phyloP scores from a whole-genome alignment of 1,140 invertebrate species.

The Andrena cerasifolii region DNA sequence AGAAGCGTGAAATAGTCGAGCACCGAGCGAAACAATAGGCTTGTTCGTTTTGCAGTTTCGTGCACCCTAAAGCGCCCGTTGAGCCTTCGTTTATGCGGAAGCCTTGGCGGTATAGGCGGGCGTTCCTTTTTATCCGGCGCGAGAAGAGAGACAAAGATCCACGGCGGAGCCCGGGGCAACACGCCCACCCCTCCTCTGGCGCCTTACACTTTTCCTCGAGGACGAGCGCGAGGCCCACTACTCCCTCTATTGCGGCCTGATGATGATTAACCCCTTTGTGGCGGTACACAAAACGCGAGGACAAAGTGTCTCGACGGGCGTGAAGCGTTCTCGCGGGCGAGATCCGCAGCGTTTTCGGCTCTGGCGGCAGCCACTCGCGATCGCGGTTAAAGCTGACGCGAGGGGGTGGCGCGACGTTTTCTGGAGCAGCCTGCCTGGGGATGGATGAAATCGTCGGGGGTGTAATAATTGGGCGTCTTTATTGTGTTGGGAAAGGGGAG shows the following conservation, averaged over 20 bases:
- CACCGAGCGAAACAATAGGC: constrained; percentile 52
- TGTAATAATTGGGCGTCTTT: no score
- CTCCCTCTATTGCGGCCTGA: constrained; percentile 45
- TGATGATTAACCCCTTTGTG: constrained; percentile 58
- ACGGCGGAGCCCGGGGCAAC: constrained; percentile 16
- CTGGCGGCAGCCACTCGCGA: background rate
- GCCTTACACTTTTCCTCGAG: constrained; percentile 31
- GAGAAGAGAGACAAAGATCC: constrained; percentile 15
- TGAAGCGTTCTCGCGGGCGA: background rate
- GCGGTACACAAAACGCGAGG: constrained; percentile 5
- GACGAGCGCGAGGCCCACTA: constrained; percentile 43
- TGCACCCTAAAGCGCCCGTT: constrained; percentile 45
- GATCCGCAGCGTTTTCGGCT: background rate
- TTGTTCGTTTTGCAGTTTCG: constrained; percentile 58
- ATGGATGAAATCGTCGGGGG: no score
- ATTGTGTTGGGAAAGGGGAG: no score
- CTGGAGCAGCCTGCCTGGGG: background rate
- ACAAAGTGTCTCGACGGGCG: constrained; percentile 26
- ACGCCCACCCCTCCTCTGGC: constrained; percentile 4
- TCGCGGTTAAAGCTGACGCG: background rate
- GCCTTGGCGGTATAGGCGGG: constrained; percentile 44
- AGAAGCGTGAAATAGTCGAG: constrained; percentile 48
- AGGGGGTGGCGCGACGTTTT: background rate
- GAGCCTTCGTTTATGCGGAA: constrained; percentile 62
- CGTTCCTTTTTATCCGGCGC: constrained; percentile 48